Base-by-base conservation (phyloP, 2,113 vertebrate genomes). In the Poeciliopsis turrubarensis region DNA sequence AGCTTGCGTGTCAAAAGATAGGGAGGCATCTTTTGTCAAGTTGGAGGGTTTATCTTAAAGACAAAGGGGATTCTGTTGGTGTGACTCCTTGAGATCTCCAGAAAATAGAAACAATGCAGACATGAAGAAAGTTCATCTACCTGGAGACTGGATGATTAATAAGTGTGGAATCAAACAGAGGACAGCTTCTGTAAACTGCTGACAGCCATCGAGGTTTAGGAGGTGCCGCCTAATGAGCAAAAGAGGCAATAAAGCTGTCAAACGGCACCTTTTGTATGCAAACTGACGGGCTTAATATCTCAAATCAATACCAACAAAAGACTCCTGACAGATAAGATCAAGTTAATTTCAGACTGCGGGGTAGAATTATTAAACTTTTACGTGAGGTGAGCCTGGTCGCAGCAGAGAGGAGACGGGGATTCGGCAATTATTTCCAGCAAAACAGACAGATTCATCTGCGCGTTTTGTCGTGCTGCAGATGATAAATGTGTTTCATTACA, bases 401-500 rank as follows among this genome's bases (percentile, higher is more conserved):
- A 41, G 73, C 47, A 17, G 71, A 26, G 41, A 61, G 61, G 34
- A 83, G 81, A 70, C 60, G 19, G 72, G 78, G 83, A 79, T 90
- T 92, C 82, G 67, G 89, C 90, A 89, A 93, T 93, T 91, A 92
- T 87, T 87, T 89, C 70, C 54, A 29, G 51, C 66, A 78, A 92
- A 94, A 89, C 83, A 84, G 89, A 92, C 90, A 88, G 78, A 86
- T 87, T 89, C 82, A 86, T 92, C 82, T 78, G 85, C 77, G 70
- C 73, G 22, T 87, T 78, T 88, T 87, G 85, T 81, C 72, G 47
- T 82, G 85, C 85, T 77, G 78, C 80, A 72, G 87, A 92, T 93
- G 94, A 95, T 93, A 86, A 93, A 95, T 95, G 94, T 54, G 81
- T 93, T 94, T 95, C 91, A 94, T 93, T 93, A 92, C 82, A 83